Percentiles rank a stretch among this genome's conserved stretches.
Evolutionary conservation across 1,140 invertebrate species (phyloP).

Genomic region (Uloborus diversus): DNA sequence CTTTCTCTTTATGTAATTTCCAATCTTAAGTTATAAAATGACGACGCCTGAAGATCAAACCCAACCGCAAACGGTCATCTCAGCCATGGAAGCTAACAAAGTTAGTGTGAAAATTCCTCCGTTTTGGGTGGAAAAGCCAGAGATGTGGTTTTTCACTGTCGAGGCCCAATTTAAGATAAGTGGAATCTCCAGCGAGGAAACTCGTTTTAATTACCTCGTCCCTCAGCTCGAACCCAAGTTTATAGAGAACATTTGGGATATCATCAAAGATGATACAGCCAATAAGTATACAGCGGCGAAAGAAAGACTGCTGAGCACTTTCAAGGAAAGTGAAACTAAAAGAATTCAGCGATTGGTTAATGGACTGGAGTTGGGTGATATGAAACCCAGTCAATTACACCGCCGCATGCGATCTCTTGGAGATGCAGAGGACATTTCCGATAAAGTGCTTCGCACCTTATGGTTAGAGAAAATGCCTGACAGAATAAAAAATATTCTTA

Average conservation of each 20-base stretch:
- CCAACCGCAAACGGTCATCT: too few relatives aligned
- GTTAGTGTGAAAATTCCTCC: slow-evolving; percentile 25
- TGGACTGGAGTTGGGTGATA: background rate
- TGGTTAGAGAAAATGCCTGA: slow-evolving; percentile 4
- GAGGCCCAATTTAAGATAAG: slow-evolving; percentile 23
- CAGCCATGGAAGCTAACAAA: background rate
- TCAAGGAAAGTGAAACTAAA: background rate
- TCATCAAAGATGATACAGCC: background rate
- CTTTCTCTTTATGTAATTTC: too few relatives aligned
- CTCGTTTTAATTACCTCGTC: slow-evolving; percentile 27
- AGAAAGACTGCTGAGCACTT: background rate
- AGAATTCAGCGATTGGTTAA: background rate
- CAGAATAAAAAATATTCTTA: background rate
- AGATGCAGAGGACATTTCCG: background rate
- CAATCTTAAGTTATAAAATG: too few relatives aligned
- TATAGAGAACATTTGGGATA: slow-evolving; percentile 14
- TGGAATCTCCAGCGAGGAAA: slow-evolving; percentile 5
- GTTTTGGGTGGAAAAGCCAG: slow-evolving; percentile 17
- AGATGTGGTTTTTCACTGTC: slow-evolving; percentile 29
- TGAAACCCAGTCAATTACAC: background rate
- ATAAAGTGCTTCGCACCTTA: background rate
- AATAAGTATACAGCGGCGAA: slow-evolving; percentile 1
- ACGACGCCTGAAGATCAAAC: too few relatives aligned
- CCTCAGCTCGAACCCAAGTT: slow-evolving; percentile 14
- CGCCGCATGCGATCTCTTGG: background rate